Evolutionary conservation across 2,797 vertebrate genomes (phyloP).

Genomic region (Nannoperca australis): DNA sequence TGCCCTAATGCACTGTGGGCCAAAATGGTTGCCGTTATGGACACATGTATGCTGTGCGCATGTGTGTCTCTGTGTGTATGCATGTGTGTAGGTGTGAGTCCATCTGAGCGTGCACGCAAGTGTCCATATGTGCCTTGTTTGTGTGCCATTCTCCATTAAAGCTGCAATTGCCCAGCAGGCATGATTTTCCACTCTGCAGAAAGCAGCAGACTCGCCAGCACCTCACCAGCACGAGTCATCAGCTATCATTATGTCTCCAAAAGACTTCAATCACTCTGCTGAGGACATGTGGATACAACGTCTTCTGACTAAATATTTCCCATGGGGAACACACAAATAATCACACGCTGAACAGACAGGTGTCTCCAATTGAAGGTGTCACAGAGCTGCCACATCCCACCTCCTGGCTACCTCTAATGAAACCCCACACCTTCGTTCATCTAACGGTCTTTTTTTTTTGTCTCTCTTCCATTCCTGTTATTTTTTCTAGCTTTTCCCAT

Average conservation of each 20-base stretch:
- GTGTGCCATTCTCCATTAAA: constrained; percentile 74
- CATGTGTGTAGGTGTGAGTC: constrained; percentile 5
- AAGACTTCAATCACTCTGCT: constrained; percentile 59
- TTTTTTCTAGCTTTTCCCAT: background rate
- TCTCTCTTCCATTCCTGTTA: background rate
- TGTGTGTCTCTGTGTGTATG: constrained; percentile 33
- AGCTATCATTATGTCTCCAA: constrained; percentile 58
- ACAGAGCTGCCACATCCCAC: constrained; percentile 4
- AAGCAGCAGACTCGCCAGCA: constrained; percentile 53
- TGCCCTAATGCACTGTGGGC: background rate
- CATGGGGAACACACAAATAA: constrained; percentile 24
- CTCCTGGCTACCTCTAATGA: constrained; percentile 26
- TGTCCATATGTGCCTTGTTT: constrained; percentile 71
- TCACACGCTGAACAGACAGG: constrained; percentile 19
- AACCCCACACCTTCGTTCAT: constrained; percentile 29
- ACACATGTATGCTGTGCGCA: background rate
- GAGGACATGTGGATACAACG: constrained; percentile 39
- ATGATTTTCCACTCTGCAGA: constrained; percentile 67
- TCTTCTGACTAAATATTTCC: constrained; percentile 56
- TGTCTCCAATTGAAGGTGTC: constrained; percentile 41
- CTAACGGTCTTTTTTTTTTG: constrained; percentile 21
- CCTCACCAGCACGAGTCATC: constrained; percentile 54
- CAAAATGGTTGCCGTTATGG: background rate
- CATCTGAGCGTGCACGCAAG: constrained; percentile 35
- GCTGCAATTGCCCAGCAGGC: constrained; percentile 68